Conservation (phyloP, 2,888 invertebrate species). For the Neria commutata region DNA sequence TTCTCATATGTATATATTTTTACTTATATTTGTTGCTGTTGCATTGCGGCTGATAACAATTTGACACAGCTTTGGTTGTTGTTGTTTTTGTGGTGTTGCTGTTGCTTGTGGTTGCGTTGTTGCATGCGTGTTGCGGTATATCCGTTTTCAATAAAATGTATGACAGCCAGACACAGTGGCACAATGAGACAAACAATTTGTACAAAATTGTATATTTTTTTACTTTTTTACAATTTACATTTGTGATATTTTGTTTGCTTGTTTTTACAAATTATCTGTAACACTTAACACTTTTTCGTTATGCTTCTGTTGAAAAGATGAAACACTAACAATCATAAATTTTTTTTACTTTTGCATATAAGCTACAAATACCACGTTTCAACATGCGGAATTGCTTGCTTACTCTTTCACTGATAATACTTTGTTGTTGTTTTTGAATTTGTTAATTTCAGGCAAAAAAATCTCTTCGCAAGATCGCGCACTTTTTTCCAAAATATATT, state of each 20-base stretch:
- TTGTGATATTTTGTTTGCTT: background rate
- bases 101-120: conserved; percentile 8
- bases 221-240: background rate
- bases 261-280: background rate
- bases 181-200: background rate
- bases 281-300: conserved; percentile 5
- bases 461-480: background rate
- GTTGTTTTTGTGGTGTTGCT: conserved; percentile 3
- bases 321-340: too few species aligned
- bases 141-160: conserved; percentile 17
- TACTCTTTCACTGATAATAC: background rate
- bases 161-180: background rate
- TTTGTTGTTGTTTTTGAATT: too few species aligned
- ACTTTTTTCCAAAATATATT: background rate
- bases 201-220: background rate
- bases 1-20: too few species aligned
- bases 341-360: background rate
- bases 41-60: background rate
- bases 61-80: background rate
- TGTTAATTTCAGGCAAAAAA: too few species aligned
- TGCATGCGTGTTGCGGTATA: conserved; percentile 19
- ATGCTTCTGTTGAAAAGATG: too few species aligned
- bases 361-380: conserved; percentile 1
- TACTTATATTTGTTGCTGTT: background rate
- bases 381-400: background rate